Evolutionary conservation across 2,888 invertebrate species (phyloP).

Genomic region (Venusia cambrica): DNA sequence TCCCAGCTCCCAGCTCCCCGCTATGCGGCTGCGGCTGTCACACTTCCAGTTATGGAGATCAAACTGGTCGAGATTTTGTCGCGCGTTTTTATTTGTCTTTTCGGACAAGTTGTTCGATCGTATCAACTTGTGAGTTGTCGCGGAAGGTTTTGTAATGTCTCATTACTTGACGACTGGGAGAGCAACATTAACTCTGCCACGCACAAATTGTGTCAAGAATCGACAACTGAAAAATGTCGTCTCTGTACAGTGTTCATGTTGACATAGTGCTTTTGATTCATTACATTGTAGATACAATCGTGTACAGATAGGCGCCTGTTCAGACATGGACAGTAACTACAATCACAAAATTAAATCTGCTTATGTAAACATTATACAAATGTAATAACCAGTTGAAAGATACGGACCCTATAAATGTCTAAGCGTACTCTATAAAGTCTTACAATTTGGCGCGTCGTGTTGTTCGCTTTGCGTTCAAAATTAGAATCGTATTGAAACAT

Average conservation of each 20-base stretch:
- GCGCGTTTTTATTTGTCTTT: conserved; percentile 11
- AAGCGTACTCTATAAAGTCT: neutral
- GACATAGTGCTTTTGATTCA: no score
- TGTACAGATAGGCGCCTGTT: no score
- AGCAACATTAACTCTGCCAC: conserved; percentile 10
- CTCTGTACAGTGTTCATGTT: no score
- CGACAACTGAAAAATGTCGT: no score
- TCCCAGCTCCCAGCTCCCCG: conserved; percentile 5
- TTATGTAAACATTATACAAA: no score
- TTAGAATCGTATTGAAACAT: conserved; percentile 5
- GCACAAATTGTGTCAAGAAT: conserved; percentile 2
- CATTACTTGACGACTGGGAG: conserved; percentile 4
- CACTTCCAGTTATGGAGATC: conserved; percentile 20
- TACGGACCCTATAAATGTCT: neutral
- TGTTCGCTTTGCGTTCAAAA: conserved; percentile 3
- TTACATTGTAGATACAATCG: no score
- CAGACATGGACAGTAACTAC: no score
- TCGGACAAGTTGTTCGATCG: conserved; percentile 9
- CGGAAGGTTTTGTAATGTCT: conserved; percentile 2
- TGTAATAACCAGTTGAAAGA: conserved; percentile 1
- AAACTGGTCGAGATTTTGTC: conserved; percentile 12
- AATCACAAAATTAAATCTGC: no score
- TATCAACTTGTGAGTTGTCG: neutral
- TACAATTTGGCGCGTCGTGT: neutral
- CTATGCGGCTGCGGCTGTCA: no score